These are phyloP conservation scores for Paedocypris sp. DNA, from an alignment of 2,113 vertebrate genomes.

Conservation along the genomic window DNA sequence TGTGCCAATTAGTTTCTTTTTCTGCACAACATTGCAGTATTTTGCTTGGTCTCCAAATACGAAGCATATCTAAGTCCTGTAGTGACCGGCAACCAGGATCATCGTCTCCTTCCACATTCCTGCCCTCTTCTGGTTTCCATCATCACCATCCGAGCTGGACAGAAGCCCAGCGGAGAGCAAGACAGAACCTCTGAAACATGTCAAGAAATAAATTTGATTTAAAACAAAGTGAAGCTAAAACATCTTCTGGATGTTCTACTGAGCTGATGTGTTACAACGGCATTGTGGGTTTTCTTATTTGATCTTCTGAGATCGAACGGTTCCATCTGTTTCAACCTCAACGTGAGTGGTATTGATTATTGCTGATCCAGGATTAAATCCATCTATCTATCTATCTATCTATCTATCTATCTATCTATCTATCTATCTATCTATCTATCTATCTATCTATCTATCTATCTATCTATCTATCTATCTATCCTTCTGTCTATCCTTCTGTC, in stretches of 20 bases:
- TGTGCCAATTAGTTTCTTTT: not conserved
- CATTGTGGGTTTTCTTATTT: too few species aligned
- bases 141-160: conserved; percentile 22
- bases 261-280: too few species aligned
- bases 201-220: not conserved
- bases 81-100: conserved; percentile 3
- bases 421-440: too few species aligned
- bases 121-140: conserved; percentile 26
- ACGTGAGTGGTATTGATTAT: not conserved
- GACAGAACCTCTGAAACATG: not conserved
- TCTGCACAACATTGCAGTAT: not conserved
- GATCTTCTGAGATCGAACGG: too few species aligned
- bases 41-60: conserved; percentile 2
- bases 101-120: conserved; percentile 18
- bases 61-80: conserved; percentile 23
- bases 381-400: too few species aligned
- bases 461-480: too few species aligned
- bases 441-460: too few species aligned
- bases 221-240: too few species aligned
- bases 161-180: conserved; percentile 7
- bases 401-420: too few species aligned
- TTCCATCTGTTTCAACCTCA: too few species aligned
- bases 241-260: too few species aligned
- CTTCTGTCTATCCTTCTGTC: too few species aligned
- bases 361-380: not conserved